phyloP scores from a whole-genome alignment of 2,888 invertebrate genomes.

The Macrophya alboannulata region DNA sequence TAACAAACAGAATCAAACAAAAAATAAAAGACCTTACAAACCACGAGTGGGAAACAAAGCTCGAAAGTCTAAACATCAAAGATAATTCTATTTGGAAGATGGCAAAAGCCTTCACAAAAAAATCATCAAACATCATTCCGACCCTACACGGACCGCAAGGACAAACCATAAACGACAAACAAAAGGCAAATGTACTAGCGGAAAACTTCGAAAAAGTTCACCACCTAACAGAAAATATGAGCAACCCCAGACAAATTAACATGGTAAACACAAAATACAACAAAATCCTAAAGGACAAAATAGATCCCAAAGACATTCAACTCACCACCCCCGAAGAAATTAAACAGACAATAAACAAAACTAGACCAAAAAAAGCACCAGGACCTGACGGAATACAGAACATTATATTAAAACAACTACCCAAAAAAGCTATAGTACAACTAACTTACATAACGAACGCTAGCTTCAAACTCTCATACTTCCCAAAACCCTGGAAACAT shows the following conservation, averaged over 20 bases:
- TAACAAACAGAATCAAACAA: neutral
- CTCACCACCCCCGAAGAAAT: slow-evolving; percentile 15
- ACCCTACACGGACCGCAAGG: slow-evolving; percentile 56
- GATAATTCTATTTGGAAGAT: slow-evolving; percentile 52
- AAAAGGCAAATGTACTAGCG: slow-evolving; percentile 60
- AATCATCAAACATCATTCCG: slow-evolving; percentile 50
- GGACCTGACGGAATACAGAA: slow-evolving; percentile 57
- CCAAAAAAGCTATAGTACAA: neutral
- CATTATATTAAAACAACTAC: slow-evolving; percentile 33
- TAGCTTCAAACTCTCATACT: neutral
- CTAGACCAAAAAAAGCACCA: slow-evolving; percentile 56
- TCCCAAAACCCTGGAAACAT: neutral
- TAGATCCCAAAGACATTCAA: slow-evolving; percentile 30
- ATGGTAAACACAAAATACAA: slow-evolving; percentile 41
- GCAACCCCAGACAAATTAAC: slow-evolving; percentile 2
- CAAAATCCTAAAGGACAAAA: slow-evolving; percentile 19
- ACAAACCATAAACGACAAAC: slow-evolving; percentile 48
- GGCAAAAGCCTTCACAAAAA: slow-evolving; percentile 59
- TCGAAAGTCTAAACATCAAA: neutral
- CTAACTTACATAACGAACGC: neutral
- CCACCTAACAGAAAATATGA: slow-evolving; percentile 58
- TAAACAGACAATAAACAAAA: neutral
- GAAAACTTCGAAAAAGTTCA: slow-evolving; percentile 60
- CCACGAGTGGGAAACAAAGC: neutral
- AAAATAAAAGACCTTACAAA: neutral